phyloP scores from a whole-genome alignment of 2,888 invertebrate genomes.

The Dilophus febrilis region DNA sequence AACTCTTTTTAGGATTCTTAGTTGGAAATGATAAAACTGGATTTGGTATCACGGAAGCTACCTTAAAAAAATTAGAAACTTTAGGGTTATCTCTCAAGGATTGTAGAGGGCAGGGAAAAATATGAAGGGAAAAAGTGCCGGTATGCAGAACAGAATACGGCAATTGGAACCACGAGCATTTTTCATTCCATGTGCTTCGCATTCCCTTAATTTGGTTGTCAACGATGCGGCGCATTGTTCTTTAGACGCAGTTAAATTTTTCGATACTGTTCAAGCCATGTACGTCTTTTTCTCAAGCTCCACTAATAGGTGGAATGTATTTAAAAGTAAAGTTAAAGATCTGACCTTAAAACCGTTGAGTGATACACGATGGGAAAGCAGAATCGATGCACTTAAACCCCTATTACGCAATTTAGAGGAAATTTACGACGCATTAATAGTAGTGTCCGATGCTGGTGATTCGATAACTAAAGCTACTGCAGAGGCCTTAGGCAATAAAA shows the following conservation, averaged over 20 bases:
- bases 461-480: not conserved
- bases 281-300: constrained; percentile 15
- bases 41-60: constrained; percentile 2
- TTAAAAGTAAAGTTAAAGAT: constrained; percentile 4
- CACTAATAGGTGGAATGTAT: constrained; percentile 10
- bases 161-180: constrained; percentile 10
- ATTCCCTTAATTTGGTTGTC: constrained; percentile 17
- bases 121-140: not conserved
- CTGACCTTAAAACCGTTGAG: constrained; percentile 6
- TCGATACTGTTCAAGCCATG: constrained; percentile 13
- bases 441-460: not conserved
- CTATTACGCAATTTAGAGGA: constrained; percentile 2
- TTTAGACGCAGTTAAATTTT: constrained; percentile 12
- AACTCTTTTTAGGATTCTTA: constrained; percentile 6
- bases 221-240: constrained; percentile 15
- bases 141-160: not conserved
- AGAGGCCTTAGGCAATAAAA: constrained; percentile 4
- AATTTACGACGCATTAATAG: constrained; percentile 1
- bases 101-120: not conserved
- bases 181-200: constrained; percentile 16
- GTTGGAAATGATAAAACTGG: constrained; percentile 4
- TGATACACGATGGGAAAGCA: constrained; percentile 6
- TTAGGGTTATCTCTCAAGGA: not conserved
- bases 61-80: not conserved
- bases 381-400: constrained; percentile 5